Evolutionary conservation across 2,113 vertebrate genomes (phyloP).

Genomic region (Dasyurus viverrinus): DNA sequence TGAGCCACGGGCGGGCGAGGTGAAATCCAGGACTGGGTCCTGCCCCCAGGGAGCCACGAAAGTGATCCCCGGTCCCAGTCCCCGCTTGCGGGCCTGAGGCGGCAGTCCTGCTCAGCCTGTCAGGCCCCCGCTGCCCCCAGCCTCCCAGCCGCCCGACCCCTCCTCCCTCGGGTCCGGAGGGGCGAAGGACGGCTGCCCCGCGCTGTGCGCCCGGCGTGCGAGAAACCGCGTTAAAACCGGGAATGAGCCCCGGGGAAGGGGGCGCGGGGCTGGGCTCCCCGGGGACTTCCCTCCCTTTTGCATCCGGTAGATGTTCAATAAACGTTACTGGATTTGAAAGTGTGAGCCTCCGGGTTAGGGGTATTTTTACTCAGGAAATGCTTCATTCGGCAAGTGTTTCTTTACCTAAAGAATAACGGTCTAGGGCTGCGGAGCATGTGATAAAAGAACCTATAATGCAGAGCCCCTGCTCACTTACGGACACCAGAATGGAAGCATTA

Average conservation of each 20-base stretch:
- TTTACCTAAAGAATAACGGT: background rate
- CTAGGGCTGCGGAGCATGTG: background rate
- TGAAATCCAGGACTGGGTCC: too few relatives aligned
- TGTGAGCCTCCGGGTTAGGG: background rate
- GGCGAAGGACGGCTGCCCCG: rapidly evolving
- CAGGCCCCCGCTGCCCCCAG: too few relatives aligned
- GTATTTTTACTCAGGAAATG: background rate
- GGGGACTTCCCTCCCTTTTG: background rate
- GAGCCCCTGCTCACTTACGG: too few relatives aligned
- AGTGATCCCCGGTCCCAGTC: too few relatives aligned
- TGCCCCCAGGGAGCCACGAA: too few relatives aligned
- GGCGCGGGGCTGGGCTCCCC: background rate
- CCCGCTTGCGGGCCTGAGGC: too few relatives aligned
- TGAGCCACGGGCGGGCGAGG: too few relatives aligned
- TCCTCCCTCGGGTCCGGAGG: rapidly evolving
- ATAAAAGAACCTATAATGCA: background rate
- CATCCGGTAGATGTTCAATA: background rate
- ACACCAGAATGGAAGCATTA: too few relatives aligned
- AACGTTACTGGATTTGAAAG: background rate
- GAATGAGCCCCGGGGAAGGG: background rate
- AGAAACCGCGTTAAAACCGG: background rate
- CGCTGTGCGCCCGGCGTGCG: too few relatives aligned
- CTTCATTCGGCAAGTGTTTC: background rate
- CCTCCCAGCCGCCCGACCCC: background rate
- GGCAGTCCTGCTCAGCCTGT: too few relatives aligned